Evolutionary conservation across 1,140 invertebrate genomes (phyloP).

Genomic region (Batillaria attramentaria): DNA sequence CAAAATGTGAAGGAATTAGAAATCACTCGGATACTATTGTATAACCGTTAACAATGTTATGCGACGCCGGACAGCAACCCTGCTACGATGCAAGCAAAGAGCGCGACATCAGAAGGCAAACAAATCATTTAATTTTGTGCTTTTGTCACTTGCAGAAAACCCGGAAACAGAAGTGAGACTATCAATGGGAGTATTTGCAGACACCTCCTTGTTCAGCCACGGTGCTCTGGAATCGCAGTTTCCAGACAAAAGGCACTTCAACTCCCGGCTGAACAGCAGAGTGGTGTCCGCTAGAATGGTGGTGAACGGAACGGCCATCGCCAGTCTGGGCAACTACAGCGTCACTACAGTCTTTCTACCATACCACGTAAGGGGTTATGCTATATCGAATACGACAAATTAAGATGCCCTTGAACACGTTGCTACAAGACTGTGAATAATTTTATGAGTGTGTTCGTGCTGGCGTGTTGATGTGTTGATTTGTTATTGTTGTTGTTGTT

Average conservation of each 20-base stretch:
- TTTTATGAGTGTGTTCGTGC: slow-evolving; percentile 7
- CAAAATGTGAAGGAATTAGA: too few relatives aligned
- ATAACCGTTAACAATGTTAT: not conserved
- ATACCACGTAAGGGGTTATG: slow-evolving; percentile 39
- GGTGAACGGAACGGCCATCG: slow-evolving; percentile 28
- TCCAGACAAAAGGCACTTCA: not conserved
- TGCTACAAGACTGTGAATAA: too few relatives aligned
- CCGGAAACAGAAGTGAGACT: slow-evolving; percentile 19
- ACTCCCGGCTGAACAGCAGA: slow-evolving; percentile 47
- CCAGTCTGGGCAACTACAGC: slow-evolving; percentile 39
- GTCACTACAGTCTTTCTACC: slow-evolving; percentile 50
- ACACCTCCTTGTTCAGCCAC: slow-evolving; percentile 17
- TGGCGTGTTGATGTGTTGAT: too few relatives aligned
- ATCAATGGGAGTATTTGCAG: slow-evolving; percentile 27
- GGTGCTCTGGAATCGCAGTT: not conserved
- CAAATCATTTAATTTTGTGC: not conserved
- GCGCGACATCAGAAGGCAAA: not conserved
- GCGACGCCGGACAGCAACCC: not conserved
- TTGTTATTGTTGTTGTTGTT: too few relatives aligned
- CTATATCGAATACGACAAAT: not conserved
- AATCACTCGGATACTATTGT: not conserved
- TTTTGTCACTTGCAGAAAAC: not conserved
- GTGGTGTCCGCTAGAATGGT: slow-evolving; percentile 52
- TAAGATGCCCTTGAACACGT: not conserved
- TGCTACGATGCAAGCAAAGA: not conserved